Evolutionary conservation across 2,113 vertebrate species (phyloP).

Genomic region (Anguilla rostrata): DNA sequence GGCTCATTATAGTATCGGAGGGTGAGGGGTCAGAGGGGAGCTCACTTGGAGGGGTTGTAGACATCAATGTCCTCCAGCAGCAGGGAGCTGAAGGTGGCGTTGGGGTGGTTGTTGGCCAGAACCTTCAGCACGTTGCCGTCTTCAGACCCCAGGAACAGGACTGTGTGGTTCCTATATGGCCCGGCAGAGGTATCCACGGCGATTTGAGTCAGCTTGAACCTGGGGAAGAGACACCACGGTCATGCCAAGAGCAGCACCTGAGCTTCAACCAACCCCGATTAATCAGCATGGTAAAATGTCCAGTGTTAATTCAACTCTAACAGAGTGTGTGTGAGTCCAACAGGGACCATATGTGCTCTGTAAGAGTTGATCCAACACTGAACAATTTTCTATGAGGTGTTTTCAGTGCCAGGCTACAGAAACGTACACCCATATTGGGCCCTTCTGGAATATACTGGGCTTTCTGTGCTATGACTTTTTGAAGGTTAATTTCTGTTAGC

Average conservation of each 20-base stretch:
- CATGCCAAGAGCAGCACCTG: neutral
- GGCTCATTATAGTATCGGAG: neutral
- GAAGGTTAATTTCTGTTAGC: neutral
- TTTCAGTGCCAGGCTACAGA: too few relatives aligned
- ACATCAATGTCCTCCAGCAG: slow-evolving; percentile 83
- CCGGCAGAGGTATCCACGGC: slow-evolving; percentile 78
- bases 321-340: too few relatives aligned
- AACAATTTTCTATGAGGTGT: too few relatives aligned
- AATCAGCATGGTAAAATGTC: too few relatives aligned
- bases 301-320: too few relatives aligned
- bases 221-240: slow-evolving; percentile 33
- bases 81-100: slow-evolving; percentile 51
- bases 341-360: too few relatives aligned
- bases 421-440: too few relatives aligned
- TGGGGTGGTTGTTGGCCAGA: slow-evolving; percentile 54
- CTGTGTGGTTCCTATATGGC: slow-evolving; percentile 70
- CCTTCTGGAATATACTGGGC: too few relatives aligned
- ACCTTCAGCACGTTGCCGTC: slow-evolving; percentile 85
- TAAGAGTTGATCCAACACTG: too few relatives aligned
- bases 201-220: slow-evolving; percentile 80
- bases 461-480: too few relatives aligned
- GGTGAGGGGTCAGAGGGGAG: neutral
- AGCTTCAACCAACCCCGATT: too few relatives aligned
- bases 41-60: slow-evolving; percentile 75
- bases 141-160: slow-evolving; percentile 85